A percentile compares a stretch with the other conserved stretches of the same genome.
Evolutionary conservation across 2,113 vertebrate genomes (phyloP).

Genomic region (Prunella himalayana): DNA sequence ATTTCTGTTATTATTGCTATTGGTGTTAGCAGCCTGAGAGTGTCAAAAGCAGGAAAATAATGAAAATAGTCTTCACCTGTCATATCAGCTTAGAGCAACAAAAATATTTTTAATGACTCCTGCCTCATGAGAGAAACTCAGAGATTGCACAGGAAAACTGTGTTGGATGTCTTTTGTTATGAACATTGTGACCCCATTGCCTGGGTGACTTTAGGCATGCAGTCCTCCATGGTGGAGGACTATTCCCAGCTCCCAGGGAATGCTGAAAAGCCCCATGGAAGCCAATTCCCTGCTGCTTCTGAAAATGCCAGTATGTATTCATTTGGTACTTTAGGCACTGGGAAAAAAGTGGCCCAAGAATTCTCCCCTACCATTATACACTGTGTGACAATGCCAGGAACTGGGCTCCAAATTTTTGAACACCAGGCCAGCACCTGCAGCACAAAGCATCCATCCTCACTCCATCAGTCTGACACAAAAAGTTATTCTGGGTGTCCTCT

Average conservation of each 20-base stretch:
- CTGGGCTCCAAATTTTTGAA: neutral
- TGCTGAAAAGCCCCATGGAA: neutral
- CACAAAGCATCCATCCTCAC: neutral
- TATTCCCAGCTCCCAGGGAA: neutral
- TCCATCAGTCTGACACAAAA: neutral
- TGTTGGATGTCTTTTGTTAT: neutral
- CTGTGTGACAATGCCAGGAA: neutral
- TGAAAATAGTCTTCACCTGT: neutral
- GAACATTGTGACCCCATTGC: neutral
- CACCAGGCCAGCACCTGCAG: neutral
- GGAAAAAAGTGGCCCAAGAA: neutral
- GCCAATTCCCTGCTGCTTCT: neutral
- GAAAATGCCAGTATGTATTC: neutral
- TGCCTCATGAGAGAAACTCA: neutral
- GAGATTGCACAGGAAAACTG: neutral
- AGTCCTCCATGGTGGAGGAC: neutral
- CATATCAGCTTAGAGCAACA: neutral
- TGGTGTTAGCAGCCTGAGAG: neutral
- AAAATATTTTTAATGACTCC: neutral
- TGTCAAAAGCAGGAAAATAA: neutral
- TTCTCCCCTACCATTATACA: accelerated
- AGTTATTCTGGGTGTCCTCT: neutral
- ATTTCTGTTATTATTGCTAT: neutral
- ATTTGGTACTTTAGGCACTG: neutral
- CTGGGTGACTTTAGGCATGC: neutral